Evolutionary conservation across 2,888 invertebrate genomes (phyloP), one percentile per base, ranked within the genome.

Genomic region (Oligia fasciuncula): DNA sequence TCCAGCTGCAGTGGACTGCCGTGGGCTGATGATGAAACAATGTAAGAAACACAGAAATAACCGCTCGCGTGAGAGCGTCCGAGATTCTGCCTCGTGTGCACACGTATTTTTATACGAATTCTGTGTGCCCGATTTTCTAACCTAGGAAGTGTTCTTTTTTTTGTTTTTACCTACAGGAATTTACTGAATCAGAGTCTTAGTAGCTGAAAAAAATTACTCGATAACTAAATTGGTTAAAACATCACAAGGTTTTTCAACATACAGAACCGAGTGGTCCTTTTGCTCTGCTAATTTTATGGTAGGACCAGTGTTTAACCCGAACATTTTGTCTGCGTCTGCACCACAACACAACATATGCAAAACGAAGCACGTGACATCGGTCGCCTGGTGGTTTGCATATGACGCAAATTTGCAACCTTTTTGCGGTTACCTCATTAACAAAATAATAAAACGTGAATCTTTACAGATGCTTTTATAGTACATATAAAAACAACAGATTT

Each of bases 301-400:
- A n/a, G 57, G n/a, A 51, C 46, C 71, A 70, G 51, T 69, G 69
- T 66, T 40, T 2, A 72, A 66, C 77, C 62, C 17, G 19, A 80
- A 66, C 73, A 65, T 65, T 76, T 80, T 35, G 76, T 46, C 51
- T 29, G 66, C 67, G 57, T 65, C 63, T 60, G 78, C 46, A 66
- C 66, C 57, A 62, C 72, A 62, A 46, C 35, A 81, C 51, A 76
- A 76, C 86, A 85, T 78, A 84, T 87, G 85, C 86, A 84, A 81
- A 70, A 76, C n/a, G 17, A 40, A 35, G 84, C 86, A 84, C 85
- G 85, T 85, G 85, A 72, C 81, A 74, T 17, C 54, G 49, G 11
- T 65, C 71, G 79, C 83, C 88, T 88, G 85, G 79, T 89, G 77
- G 67, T 90, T 90, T 87, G 69, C 88, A 87, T 88, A 87, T 85